phyloP scores from a whole-genome alignment of 2,797 vertebrate genomes.

The Cyprinodon diabolis region DNA sequence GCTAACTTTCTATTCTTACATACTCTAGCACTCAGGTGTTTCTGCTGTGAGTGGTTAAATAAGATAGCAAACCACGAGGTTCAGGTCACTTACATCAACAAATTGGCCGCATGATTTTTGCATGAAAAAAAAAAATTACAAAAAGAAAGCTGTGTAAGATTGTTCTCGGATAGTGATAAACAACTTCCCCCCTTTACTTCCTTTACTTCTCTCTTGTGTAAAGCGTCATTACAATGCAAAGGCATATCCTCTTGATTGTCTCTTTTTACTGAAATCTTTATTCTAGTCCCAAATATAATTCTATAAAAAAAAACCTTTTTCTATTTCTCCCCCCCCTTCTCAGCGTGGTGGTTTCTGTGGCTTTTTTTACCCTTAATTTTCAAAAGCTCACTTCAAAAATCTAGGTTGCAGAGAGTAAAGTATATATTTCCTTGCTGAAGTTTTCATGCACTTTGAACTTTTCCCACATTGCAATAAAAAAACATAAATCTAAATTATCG shows the following conservation, averaged over 20 bases:
- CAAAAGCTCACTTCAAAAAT: constrained; percentile 21
- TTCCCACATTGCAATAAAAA: not conserved
- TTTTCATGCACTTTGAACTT: not conserved
- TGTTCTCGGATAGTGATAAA: constrained; percentile 85
- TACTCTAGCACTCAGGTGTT: constrained; percentile 61
- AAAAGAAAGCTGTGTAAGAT: constrained; percentile 98
- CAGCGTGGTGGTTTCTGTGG: constrained; percentile 49
- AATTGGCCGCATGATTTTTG: constrained; percentile 99
- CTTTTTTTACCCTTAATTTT: constrained; percentile 40
- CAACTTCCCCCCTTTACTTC: constrained; percentile 70
- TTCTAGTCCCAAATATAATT: constrained; percentile 19
- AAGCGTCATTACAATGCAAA: constrained; percentile 49
- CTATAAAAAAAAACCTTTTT: constrained; percentile 45
- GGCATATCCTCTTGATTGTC: constrained; percentile 38
- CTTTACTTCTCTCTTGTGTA: constrained; percentile 32
- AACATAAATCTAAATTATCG: not conserved
- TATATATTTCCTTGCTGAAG: not conserved
- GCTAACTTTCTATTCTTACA: constrained; percentile 54
- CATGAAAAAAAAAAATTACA: constrained; percentile 99
- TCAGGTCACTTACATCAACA: constrained; percentile 99
- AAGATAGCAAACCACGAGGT: constrained; percentile 98
- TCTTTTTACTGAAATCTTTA: constrained; percentile 35
- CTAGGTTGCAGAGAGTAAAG: constrained; percentile 35
- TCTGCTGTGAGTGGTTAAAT: constrained; percentile 85
- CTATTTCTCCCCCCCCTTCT: constrained; percentile 27